Base-by-base conservation (phyloP, 2,888 invertebrate genomes). In the Morpho deidamia region DNA sequence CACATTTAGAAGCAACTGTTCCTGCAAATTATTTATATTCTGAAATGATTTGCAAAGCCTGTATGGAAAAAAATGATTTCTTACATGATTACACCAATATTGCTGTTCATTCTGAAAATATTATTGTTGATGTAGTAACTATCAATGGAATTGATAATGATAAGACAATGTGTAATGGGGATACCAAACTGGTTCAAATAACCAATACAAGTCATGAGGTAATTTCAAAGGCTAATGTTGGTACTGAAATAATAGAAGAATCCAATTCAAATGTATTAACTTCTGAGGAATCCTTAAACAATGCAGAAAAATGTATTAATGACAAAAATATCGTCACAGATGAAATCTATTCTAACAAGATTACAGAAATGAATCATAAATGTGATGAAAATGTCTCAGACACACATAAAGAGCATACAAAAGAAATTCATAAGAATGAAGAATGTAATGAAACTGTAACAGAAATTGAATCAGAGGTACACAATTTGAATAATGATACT, bases 31-130 rank as follows among this genome's bases (percentile, higher is more conserved):
- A 91, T 33, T 91, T 91, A 43, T 96, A 93, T 74, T 91, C 92
- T 49, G 97, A 98, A 90, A 94, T 97, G 94, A 92, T 96, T 50
- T 98, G 97, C 76, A 92, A 92, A 50, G 75, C 69, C 2, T 98
- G 97, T 71, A 94, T 96, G 92, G 87, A 91, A n/a, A 91, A 92
- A 53, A 92, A 95, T 81, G 87, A 92, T 8, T 96, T 97, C 74
- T 81, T 97, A 11, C 91, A 93, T 76, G 91, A 93, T 70, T 97
- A 97, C 71, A 90, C 91, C 57, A 83, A 83, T 0, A 69, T 91
- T 48, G 79, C 87, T 63, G 74, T 86, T 11, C 81, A 78, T 65
- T 61, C 58, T 64, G 83, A 83, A 58, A 56, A 58, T 39, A 23
- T 23, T 23, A 23, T 23, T 55, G 69, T 51, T 45, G 71, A 77